These are phyloP conservation scores for Rallus limicola DNA, from an alignment of 2,113 vertebrate species.

Conservation along the genomic window DNA sequence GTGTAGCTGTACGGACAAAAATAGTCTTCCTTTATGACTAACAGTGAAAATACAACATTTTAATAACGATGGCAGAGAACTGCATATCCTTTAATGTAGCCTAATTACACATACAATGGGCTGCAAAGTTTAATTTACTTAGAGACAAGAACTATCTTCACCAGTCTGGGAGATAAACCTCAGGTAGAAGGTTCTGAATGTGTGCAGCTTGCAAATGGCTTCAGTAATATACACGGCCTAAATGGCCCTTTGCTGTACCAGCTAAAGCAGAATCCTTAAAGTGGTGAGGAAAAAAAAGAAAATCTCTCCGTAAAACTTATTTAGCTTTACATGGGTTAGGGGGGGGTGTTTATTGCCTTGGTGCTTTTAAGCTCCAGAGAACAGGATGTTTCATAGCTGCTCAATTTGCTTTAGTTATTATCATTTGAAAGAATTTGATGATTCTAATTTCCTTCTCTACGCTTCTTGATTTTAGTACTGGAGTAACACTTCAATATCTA, in stretches of 20 bases:
- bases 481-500: constrained; percentile 7
- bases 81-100: background rate
- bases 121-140: background rate
- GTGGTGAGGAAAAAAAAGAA: background rate
- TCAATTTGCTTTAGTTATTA: constrained; percentile 49
- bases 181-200: background rate
- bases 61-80: background rate
- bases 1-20: background rate
- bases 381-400: constrained; percentile 24
- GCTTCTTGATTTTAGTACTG: constrained; percentile 20
- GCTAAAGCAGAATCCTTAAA: background rate
- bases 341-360: background rate
- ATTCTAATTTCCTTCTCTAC: constrained; percentile 23
- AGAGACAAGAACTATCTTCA: background rate
- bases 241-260: background rate
- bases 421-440: constrained; percentile 40
- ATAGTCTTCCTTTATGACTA: background rate
- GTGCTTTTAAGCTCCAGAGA: constrained; percentile 16
- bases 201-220: background rate
- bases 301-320: background rate
- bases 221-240: background rate
- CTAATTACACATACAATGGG: background rate
- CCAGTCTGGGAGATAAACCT: background rate
- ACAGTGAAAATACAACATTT: background rate
- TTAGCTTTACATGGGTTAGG: background rate